Evolutionary conservation across 2,113 vertebrate genomes (phyloP).

Genomic region (Greenwoodochromis staneri): DNA sequence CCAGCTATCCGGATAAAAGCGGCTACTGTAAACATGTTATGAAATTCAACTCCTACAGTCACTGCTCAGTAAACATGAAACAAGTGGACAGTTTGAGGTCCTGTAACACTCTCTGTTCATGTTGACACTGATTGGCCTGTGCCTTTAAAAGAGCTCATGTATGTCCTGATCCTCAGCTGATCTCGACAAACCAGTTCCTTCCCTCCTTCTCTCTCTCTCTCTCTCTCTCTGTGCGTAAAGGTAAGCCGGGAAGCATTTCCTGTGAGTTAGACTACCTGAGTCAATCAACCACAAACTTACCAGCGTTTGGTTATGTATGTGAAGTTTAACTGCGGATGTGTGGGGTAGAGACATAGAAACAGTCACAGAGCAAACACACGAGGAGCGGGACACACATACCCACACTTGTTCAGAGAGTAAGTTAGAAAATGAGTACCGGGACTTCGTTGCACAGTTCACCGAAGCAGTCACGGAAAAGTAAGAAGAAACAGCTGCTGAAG

Average conservation of each 20-base stretch:
- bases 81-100: neutral
- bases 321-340: neutral
- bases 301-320: neutral
- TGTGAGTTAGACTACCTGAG: neutral
- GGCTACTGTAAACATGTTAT: neutral
- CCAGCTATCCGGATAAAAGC: neutral
- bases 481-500: slow-evolving; percentile 36
- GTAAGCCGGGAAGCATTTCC: slow-evolving; percentile 45
- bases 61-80: neutral
- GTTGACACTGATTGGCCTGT: neutral
- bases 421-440: slow-evolving; percentile 43
- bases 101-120: neutral
- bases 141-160: neutral
- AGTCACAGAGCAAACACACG: neutral
- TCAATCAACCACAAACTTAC: slow-evolving; percentile 6
- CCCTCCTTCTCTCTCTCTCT: fast-evolving
- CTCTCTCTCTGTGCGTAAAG: fast-evolving
- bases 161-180: neutral
- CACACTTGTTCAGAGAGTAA: neutral
- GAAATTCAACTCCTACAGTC: neutral
- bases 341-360: neutral
- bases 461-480: slow-evolving; percentile 32
- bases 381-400: neutral
- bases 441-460: slow-evolving; percentile 9
- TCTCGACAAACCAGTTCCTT: slow-evolving; percentile 62